Conservation (phyloP, 2,797 vertebrate species). For the Sus cebifrons region DNA sequence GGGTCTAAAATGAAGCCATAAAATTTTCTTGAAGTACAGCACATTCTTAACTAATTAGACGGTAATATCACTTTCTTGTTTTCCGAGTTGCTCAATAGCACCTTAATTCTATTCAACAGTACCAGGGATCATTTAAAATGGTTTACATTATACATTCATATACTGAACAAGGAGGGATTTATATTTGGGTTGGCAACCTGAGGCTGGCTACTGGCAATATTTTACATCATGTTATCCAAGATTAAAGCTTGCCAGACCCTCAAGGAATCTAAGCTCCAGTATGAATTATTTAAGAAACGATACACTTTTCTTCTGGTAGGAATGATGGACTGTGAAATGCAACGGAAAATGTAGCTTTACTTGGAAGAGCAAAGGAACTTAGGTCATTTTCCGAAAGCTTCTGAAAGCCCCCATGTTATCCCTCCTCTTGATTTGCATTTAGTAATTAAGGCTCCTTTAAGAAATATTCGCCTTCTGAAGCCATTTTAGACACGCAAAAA, state of each 20-base stretch:
- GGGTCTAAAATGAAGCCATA: conserved; percentile 91
- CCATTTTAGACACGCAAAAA: conserved; percentile 35
- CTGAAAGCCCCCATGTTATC: conserved; percentile 39
- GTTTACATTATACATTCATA: conserved; percentile 62
- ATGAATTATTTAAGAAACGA: conserved; percentile 72
- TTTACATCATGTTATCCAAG: conserved; percentile 73
- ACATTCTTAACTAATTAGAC: background rate
- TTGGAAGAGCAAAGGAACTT: conserved; percentile 47
- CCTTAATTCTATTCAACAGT: conserved; percentile 53
- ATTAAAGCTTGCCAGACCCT: conserved; percentile 71
- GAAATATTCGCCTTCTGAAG: conserved; percentile 52
- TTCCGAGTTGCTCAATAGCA: conserved; percentile 27
- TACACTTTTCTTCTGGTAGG: conserved; percentile 30
- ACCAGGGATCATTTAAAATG: conserved; percentile 63
- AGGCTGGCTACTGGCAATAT: conserved; percentile 64
- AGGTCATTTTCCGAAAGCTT: background rate
- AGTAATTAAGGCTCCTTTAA: conserved; percentile 58
- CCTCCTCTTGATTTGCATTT: conserved; percentile 44
- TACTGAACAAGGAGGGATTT: conserved; percentile 71
- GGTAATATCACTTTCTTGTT: background rate
- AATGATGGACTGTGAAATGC: conserved; percentile 32
- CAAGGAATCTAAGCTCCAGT: conserved; percentile 66
- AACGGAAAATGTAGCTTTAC: conserved; percentile 60
- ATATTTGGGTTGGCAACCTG: conserved; percentile 68
- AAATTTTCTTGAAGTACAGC: conserved; percentile 12